These are phyloP conservation scores for Orbicella faveolata DNA, from an alignment of 64 coral and sea anemone genomes.

Conservation along the genomic window DNA sequence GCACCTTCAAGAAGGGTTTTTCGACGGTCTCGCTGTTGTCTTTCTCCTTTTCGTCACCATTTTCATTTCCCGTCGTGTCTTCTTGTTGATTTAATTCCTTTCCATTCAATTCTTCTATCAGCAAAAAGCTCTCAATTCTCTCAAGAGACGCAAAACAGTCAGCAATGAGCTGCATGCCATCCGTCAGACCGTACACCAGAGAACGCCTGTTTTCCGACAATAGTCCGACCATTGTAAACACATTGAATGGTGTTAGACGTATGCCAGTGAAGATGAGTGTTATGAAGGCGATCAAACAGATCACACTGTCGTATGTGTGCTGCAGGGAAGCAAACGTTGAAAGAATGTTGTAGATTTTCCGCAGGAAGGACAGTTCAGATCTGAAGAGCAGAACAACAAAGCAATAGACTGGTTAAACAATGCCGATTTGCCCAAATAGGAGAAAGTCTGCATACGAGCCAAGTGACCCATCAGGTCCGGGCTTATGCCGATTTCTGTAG, in stretches of 20 bases:
- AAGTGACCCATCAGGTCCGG: too few species aligned
- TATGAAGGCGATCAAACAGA: conserved; percentile 89
- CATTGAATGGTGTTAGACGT: conserved; percentile 84
- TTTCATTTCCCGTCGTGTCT: background rate
- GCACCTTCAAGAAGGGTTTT: conserved; percentile 39
- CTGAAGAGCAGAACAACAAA: conserved; percentile 8
- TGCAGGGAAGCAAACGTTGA: conserved; percentile 88
- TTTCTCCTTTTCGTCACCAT: conserved; percentile 4
- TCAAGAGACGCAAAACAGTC: conserved; percentile 95
- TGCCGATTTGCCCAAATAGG: too few species aligned
- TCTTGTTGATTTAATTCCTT: background rate
- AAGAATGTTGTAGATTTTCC: conserved; percentile 89
- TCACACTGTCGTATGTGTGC: conserved; percentile 93
- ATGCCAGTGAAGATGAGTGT: conserved; percentile 92
- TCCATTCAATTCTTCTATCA: conserved; percentile 84
- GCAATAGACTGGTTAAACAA: background rate
- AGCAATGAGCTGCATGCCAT: conserved; percentile 93
- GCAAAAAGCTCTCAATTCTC: conserved; percentile 81
- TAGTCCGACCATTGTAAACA: conserved; percentile 90
- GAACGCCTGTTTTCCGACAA: conserved; percentile 92
- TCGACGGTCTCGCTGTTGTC: background rate
- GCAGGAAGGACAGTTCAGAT: conserved; percentile 70
- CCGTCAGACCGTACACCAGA: conserved; percentile 86
- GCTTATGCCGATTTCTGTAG: too few species aligned
- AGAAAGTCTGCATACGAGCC: too few species aligned